A percentile compares a stretch with the other conserved stretches of the same genome.
These are phyloP conservation scores for Hydroisotoma schaefferi DNA, from an alignment of 2,888 invertebrate species.

Conservation along the genomic window DNA sequence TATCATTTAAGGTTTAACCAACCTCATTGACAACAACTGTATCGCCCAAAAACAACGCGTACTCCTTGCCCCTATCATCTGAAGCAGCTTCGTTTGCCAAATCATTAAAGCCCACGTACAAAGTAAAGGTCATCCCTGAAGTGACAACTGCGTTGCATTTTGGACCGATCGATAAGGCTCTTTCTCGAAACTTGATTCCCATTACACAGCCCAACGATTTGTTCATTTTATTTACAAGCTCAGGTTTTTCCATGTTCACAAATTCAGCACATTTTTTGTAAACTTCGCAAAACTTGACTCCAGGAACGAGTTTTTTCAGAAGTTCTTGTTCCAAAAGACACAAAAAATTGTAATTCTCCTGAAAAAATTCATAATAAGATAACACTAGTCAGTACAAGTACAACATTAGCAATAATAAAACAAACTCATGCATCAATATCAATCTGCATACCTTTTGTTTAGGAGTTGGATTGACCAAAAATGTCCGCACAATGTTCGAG, in stretches of 20 bases:
- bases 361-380: no score
- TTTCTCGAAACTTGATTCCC: conserved; percentile 98
- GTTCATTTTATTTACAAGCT: conserved; percentile 80
- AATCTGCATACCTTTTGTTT: conserved; percentile 59
- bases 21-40: conserved; percentile 90
- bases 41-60: conserved; percentile 93
- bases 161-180: conserved; percentile 83
- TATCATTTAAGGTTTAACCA: conserved; percentile 33
- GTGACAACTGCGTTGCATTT: conserved; percentile 70
- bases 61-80: conserved; percentile 81
- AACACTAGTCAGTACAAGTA: neutral
- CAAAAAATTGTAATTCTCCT: conserved; percentile 73
- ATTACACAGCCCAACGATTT: conserved; percentile 96
- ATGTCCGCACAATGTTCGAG: conserved; percentile 92
- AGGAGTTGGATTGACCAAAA: conserved; percentile 87
- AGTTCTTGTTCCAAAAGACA: conserved; percentile 86
- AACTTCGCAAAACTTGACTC: conserved; percentile 76
- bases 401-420: neutral
- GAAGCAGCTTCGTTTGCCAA: conserved; percentile 75
- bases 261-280: conserved; percentile 77
- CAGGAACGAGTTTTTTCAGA: conserved; percentile 75
- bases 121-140: conserved; percentile 95
- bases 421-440: no score
- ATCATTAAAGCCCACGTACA: conserved; percentile 86
- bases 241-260: conserved; percentile 82